A percentile compares a stretch with the other conserved stretches of the same genome.
Conservation (phyloP, 1,140 invertebrate species). For the Druon quercuslanigerum region DNA sequence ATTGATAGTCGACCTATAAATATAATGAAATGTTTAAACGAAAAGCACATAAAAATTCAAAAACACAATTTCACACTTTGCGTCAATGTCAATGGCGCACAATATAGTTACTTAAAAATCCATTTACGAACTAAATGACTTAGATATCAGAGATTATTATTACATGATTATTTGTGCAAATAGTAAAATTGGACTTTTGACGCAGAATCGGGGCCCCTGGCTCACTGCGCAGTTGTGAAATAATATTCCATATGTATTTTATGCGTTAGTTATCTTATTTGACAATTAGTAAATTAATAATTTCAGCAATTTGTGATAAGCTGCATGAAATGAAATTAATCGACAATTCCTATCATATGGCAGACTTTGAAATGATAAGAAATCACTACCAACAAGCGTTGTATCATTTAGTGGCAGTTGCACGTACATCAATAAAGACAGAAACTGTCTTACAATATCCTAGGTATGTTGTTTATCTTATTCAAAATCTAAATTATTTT, state of each 20-base stretch:
- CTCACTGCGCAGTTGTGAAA: too few species aligned
- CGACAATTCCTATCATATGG: constrained; percentile 80
- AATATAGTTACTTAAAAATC: too few species aligned
- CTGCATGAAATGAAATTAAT: constrained; percentile 81
- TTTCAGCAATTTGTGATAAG: constrained; percentile 79
- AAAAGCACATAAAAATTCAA: background rate
- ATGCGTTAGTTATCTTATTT: too few species aligned
- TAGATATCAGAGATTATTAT: background rate
- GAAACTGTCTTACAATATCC: constrained; percentile 64
- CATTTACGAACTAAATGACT: too few species aligned
- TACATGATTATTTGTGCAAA: too few species aligned
- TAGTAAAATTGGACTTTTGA: too few species aligned
- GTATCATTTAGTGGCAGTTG: constrained; percentile 78
- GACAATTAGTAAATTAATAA: constrained; percentile 20
- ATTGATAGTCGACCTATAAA: too few species aligned
- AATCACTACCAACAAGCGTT: constrained; percentile 80
- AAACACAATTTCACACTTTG: background rate
- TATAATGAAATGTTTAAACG: too few species aligned
- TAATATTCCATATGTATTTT: too few species aligned
- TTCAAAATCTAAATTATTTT: background rate
- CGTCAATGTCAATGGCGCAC: background rate
- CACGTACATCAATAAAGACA: constrained; percentile 68
- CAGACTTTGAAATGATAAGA: constrained; percentile 81
- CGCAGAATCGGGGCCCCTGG: too few species aligned
- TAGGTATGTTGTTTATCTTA: constrained; percentile 46